Evolutionary conservation across 2,797 vertebrate species (phyloP).

Genomic region (Rhinatrema bivittatum): DNA sequence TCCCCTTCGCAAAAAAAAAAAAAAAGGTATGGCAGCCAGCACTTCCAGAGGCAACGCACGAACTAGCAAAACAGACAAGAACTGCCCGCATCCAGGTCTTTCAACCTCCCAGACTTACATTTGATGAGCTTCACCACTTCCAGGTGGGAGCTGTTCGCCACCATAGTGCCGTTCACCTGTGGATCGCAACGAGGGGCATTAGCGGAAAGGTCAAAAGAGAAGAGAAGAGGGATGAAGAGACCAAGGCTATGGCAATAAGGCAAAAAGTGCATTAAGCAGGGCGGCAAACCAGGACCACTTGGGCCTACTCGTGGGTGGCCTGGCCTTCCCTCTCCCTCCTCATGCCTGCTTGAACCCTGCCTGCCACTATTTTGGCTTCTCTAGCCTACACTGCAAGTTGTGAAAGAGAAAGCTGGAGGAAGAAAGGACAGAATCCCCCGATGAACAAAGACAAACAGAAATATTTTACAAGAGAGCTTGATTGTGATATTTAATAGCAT

Average conservation of each 20-base stretch:
- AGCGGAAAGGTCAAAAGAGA: fast-evolving
- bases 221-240: background rate
- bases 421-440: too few species aligned
- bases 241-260: background rate
- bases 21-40: too few species aligned
- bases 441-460: too few species aligned
- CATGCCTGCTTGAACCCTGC: background rate
- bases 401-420: too few species aligned
- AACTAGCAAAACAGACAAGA: fast-evolving
- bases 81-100: too few species aligned
- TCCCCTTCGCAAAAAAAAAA: background rate
- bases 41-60: background rate
- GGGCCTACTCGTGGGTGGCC: too few species aligned
- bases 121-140: constrained; percentile 95
- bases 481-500: too few species aligned
- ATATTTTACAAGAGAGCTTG: too few species aligned
- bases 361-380: too few species aligned
- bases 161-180: constrained; percentile 86
- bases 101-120: too few species aligned
- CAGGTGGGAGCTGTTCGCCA: constrained; percentile 87
- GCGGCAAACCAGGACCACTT: too few species aligned
- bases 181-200: background rate
- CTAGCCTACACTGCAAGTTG: too few species aligned
- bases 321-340: background rate
- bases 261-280: background rate